phyloP scores from a whole-genome alignment of 2,888 invertebrate species.

The Omphaloscelis lunosa region DNA sequence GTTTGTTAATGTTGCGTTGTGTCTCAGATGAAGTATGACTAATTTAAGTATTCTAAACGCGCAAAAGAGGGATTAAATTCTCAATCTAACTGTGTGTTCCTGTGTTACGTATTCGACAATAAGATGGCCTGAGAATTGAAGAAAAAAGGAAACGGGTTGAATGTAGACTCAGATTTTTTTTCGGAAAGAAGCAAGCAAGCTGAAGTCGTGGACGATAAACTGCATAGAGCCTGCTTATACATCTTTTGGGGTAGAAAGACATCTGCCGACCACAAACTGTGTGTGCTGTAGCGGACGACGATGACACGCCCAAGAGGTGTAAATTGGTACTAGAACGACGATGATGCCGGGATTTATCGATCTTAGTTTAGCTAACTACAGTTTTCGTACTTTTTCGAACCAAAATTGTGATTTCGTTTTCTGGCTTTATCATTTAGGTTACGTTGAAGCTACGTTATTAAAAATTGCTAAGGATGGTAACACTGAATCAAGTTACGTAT shows the following conservation, averaged over 20 bases:
- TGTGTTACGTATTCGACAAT: slow-evolving; percentile 10
- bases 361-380: neutral
- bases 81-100: neutral
- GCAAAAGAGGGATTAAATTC: neutral
- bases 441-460: neutral
- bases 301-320: neutral
- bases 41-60: slow-evolving; percentile 10
- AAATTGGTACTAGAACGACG: neutral
- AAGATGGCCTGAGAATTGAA: neutral
- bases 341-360: slow-evolving; percentile 1
- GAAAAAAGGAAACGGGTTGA: neutral
- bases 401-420: neutral
- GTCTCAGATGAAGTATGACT: slow-evolving; percentile 6
- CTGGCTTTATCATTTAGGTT: neutral
- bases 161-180: neutral
- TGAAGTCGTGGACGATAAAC: neutral
- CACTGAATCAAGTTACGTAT: slow-evolving; percentile 21
- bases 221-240: neutral
- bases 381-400: neutral
- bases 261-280: neutral
- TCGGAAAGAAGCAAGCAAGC: neutral
- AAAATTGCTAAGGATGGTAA: slow-evolving; percentile 4
- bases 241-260: neutral
- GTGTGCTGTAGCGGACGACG: neutral
- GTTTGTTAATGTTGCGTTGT: slow-evolving; percentile 6